Conservation (phyloP, 2,797 vertebrate genomes). For the Alfaro cultratus region DNA sequence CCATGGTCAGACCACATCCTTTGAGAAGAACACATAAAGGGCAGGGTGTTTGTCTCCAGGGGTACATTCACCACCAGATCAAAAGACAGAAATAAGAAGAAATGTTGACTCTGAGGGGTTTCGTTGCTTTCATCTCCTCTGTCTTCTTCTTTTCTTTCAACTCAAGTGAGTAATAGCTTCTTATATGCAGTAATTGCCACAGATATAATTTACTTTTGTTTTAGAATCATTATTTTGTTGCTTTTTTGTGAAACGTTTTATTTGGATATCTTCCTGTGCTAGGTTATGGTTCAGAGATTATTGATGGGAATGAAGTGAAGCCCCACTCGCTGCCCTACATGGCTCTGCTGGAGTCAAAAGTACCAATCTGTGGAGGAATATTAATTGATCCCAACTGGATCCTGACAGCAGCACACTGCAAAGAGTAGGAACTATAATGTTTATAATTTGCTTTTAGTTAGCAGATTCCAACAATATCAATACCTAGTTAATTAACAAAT, state of each 20-base stretch:
- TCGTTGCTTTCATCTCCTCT: neutral
- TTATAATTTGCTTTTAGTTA: neutral
- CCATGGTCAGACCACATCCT: slow-evolving; percentile 65
- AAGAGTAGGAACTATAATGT: slow-evolving; percentile 27
- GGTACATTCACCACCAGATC: slow-evolving; percentile 2
- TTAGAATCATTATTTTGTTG: neutral
- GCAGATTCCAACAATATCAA: neutral
- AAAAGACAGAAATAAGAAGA: slow-evolving; percentile 24
- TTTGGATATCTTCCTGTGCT: neutral
- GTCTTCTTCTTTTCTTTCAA: slow-evolving; percentile 33
- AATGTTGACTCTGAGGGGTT: slow-evolving; percentile 35
- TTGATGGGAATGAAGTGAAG: slow-evolving; percentile 62
- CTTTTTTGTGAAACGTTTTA: neutral
- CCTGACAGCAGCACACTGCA: slow-evolving; percentile 77
- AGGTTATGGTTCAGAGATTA: slow-evolving; percentile 72
- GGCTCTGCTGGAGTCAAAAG: slow-evolving; percentile 45
- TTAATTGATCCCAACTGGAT: slow-evolving; percentile 71
- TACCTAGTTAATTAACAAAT: neutral
- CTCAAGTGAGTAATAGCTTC: slow-evolving; percentile 46
- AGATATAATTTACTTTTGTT: neutral
- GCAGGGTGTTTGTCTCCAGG: neutral
- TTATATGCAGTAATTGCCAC: neutral
- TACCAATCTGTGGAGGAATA: slow-evolving; percentile 49
- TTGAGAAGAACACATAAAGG: slow-evolving; percentile 35
- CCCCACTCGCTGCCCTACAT: slow-evolving; percentile 73